phyloP scores from a whole-genome alignment of 2,113 vertebrate genomes.

The Cromileptes altivelis region DNA sequence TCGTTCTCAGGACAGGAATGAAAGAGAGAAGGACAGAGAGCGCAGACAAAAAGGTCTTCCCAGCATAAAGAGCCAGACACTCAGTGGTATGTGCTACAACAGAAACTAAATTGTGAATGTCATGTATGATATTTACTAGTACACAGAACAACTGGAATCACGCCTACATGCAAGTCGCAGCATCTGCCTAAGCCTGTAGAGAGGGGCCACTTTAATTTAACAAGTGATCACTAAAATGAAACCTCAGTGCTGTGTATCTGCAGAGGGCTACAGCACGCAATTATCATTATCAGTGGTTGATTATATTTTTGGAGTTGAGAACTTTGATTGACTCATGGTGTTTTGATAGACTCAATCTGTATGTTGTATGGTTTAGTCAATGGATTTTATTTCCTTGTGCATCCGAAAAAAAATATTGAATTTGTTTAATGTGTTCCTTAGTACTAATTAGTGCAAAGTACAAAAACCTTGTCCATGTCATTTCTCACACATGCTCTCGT shows the following conservation, averaged over 20 bases:
- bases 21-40: slow-evolving; percentile 91
- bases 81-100: slow-evolving; percentile 88
- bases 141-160: background rate
- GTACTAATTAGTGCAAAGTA: background rate
- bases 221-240: background rate
- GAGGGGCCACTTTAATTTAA: background rate
- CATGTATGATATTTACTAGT: background rate
- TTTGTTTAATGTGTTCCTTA: background rate
- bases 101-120: slow-evolving; percentile 4
- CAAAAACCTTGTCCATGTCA: background rate
- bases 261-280: background rate
- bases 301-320: background rate
- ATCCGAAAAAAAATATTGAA: background rate
- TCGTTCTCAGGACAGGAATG: slow-evolving; percentile 88
- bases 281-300: background rate
- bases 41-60: slow-evolving; percentile 94
- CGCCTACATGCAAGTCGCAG: background rate
- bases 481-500: no score
- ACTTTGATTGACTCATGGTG: no score
- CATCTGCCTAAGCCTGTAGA: background rate
- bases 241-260: background rate
- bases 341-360: no score
- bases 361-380: no score
- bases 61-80: slow-evolving; percentile 89
- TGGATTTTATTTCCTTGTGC: background rate